Conservation (phyloP, 2,797 vertebrate genomes). For the Gallinago nigripennis region DNA sequence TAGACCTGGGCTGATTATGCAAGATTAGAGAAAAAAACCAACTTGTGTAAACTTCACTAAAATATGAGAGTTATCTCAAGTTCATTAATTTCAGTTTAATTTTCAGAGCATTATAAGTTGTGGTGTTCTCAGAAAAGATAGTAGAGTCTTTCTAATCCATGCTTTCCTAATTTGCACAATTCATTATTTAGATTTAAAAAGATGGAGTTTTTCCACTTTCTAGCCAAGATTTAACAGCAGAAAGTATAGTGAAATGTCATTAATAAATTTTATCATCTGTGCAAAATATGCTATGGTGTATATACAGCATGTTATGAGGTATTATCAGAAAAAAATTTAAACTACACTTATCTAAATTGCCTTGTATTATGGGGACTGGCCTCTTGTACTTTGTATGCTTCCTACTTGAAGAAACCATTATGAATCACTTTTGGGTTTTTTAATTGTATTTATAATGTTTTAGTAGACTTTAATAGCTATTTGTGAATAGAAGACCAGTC, state of each 20-base stretch:
- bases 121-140: background rate
- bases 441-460: background rate
- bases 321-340: background rate
- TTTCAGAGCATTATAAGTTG: background rate
- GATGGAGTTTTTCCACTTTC: background rate
- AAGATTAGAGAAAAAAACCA: background rate
- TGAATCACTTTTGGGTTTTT: background rate
- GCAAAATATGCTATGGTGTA: background rate
- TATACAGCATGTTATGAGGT: background rate
- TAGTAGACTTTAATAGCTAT: background rate
- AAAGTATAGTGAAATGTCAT: background rate
- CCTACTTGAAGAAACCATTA: background rate
- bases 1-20: background rate
- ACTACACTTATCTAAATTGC: background rate
- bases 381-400: background rate
- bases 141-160: background rate
- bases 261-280: background rate
- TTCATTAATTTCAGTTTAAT: slow-evolving; percentile 33
- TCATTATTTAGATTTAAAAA: background rate
- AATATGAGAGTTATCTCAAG: background rate
- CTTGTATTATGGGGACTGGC: background rate
- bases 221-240: background rate
- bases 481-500: background rate
- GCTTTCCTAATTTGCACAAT: background rate
- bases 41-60: background rate